Evolutionary conservation across 1,140 invertebrate species (phyloP).

Genomic region (Homarus americanus): DNA sequence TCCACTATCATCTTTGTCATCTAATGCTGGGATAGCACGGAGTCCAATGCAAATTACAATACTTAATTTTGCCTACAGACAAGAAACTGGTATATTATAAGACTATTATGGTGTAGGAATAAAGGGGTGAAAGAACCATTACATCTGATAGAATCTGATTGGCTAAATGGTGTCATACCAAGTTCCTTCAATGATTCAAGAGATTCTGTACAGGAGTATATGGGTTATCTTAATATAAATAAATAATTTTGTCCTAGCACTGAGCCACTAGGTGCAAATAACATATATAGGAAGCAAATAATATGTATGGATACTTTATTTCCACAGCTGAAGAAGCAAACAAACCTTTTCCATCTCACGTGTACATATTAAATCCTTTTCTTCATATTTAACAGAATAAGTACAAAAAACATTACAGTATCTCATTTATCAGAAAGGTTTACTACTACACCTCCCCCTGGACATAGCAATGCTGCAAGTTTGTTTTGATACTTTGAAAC

Average conservation of each 20-base stretch:
- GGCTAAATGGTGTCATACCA: background rate
- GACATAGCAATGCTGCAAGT: conserved; percentile 26
- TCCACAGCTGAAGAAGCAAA: background rate
- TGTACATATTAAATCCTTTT: background rate
- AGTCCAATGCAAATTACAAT: background rate
- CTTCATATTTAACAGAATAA: background rate
- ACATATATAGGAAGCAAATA: conserved; percentile 1
- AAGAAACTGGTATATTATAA: background rate
- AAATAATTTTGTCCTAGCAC: conserved; percentile 17
- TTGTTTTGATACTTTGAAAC: background rate
- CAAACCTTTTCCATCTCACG: background rate
- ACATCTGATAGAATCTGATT: background rate
- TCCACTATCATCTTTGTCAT: conserved; percentile 1
- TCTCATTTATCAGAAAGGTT: background rate
- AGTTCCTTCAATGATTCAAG: background rate
- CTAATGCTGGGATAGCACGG: background rate
- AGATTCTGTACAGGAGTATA: background rate
- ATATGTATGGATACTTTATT: background rate
- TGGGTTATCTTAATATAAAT: background rate
- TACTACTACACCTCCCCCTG: conserved; percentile 24
- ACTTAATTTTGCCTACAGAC: background rate
- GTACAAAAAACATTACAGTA: background rate
- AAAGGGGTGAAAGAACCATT: background rate
- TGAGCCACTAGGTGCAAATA: conserved; percentile 19
- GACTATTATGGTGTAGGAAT: background rate